These are phyloP conservation scores for Nephrotoma flavescens DNA, from an alignment of 2,888 invertebrate species.

Conservation along the genomic window DNA sequence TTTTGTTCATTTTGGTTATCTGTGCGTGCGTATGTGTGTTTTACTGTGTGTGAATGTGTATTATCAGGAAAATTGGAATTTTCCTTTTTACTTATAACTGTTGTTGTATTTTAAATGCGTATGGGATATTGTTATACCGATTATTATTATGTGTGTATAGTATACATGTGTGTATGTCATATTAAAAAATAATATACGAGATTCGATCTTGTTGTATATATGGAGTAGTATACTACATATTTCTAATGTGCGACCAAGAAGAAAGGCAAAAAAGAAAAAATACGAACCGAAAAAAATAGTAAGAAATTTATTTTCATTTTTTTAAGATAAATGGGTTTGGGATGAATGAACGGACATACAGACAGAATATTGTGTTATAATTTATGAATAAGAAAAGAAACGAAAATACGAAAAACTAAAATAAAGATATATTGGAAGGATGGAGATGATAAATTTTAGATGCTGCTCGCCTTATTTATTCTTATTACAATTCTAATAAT, in stretches of 20 bases:
- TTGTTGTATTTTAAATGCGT: neutral
- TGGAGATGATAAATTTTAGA: neutral
- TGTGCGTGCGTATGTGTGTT: neutral
- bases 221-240: neutral
- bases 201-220: neutral
- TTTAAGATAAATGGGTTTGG: neutral
- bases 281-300: neutral
- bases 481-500: neutral
- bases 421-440: neutral
- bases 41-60: neutral
- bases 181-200: neutral
- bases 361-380: neutral
- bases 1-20: neutral
- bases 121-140: neutral
- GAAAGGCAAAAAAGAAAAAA: neutral
- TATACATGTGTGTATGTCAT: neutral
- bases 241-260: neutral
- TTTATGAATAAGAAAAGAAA: neutral
- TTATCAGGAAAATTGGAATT: neutral
- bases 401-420: neutral
- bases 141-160: neutral
- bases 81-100: neutral
- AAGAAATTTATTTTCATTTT: neutral
- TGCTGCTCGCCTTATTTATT: neutral
- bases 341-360: neutral